Conservation (phyloP, 2,888 invertebrate species). For the Macrosiphum euphorbiae region DNA sequence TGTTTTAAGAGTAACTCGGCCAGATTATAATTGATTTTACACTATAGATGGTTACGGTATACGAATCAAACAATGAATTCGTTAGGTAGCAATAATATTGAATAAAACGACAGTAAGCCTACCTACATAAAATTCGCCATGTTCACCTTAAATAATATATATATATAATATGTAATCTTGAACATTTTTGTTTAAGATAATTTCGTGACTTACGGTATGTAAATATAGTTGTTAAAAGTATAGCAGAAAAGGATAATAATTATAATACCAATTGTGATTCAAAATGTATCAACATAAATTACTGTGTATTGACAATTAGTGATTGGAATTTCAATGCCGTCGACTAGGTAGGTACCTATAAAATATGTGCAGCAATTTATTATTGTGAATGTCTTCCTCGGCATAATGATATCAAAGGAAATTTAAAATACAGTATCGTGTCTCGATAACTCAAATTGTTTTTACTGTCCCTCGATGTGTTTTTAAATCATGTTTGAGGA, state of each 20-base stretch:
- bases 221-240: neutral
- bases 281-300: neutral
- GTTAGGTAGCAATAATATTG: neutral
- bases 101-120: neutral
- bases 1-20: neutral
- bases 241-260: neutral
- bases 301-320: neutral
- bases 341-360: neutral
- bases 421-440: neutral
- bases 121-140: neutral
- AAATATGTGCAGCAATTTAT: neutral
- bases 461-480: too few relatives aligned
- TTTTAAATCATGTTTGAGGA: too few relatives aligned
- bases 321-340: neutral
- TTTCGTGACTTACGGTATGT: neutral
- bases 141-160: neutral
- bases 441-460: too few relatives aligned
- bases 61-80: neutral
- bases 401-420: neutral
- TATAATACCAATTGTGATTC: neutral
- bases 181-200: neutral
- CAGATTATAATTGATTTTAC: neutral
- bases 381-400: neutral
- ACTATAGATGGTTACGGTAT: neutral
- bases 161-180: too few relatives aligned